Conservation (phyloP, 53 echinoderm and acorn worm species). For the Apostichopus leukothele region DNA sequence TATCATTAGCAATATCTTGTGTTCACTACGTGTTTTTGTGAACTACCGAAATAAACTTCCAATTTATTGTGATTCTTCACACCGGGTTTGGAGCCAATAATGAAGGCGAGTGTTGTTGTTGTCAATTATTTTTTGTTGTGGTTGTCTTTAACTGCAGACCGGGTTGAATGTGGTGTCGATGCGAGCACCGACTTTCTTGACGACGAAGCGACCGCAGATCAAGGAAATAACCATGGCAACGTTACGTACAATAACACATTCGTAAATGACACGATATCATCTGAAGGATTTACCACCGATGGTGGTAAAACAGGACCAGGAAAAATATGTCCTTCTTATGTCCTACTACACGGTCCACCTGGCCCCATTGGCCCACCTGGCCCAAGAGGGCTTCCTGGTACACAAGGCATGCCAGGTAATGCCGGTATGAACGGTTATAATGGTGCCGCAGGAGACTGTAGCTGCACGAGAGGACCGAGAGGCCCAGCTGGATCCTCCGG, state of each 20-base stretch:
- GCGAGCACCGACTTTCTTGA: neutral
- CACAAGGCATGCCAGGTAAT: constrained; percentile 73
- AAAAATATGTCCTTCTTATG: neutral
- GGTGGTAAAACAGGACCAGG: neutral
- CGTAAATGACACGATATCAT: neutral
- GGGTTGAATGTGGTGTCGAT: constrained; percentile 19
- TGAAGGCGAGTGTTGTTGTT: neutral
- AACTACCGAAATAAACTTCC: neutral
- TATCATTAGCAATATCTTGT: too few relatives aligned
- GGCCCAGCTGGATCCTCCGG: constrained; percentile 56
- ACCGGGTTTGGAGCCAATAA: neutral
- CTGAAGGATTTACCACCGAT: neutral
- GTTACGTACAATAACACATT: neutral
- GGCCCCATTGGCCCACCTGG: constrained; percentile 66
- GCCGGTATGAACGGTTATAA: constrained; percentile 80
- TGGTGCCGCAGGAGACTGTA: constrained; percentile 58
- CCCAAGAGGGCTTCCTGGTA: constrained; percentile 60
- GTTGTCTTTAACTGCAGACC: neutral
- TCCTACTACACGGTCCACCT: constrained; percentile 19
- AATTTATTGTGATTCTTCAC: neutral
- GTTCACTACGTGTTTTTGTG: neutral
- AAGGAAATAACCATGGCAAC: neutral
- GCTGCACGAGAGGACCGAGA: constrained; percentile 56
- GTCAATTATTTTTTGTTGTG: neutral
- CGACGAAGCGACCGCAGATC: neutral